Conservation (phyloP, 2,797 vertebrate species). For the Pantherophis vulpinus region DNA sequence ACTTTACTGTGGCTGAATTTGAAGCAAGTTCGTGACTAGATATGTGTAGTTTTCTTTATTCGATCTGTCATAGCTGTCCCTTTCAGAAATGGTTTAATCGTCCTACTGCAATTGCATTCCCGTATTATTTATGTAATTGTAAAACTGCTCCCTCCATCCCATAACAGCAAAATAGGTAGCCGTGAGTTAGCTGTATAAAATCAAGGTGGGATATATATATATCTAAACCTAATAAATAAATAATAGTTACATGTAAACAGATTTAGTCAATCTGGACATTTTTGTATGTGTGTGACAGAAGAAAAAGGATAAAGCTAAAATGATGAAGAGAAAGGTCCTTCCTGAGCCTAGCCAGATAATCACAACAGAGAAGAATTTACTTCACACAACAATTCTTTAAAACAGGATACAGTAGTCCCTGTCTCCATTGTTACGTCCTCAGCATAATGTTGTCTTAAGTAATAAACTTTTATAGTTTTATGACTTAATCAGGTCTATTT, state of each 20-base stretch:
- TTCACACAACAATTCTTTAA: neutral
- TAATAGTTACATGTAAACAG: neutral
- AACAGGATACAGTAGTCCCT: neutral
- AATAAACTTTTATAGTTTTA: slow-evolving; percentile 45
- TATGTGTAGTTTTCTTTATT: neutral
- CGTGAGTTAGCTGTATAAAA: neutral
- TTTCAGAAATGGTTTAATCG: neutral
- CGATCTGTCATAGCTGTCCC: neutral
- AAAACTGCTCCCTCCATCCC: neutral
- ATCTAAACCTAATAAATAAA: neutral
- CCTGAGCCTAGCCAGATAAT: slow-evolving; percentile 4
- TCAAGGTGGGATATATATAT: neutral
- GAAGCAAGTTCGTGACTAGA: neutral
- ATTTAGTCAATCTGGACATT: neutral
- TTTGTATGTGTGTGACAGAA: neutral
- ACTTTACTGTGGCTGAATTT: neutral
- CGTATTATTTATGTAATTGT: neutral
- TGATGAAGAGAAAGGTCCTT: neutral
- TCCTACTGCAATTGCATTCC: neutral
- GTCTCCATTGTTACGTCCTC: neutral
- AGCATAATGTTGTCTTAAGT: neutral
- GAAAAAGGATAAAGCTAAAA: neutral
- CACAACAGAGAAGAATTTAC: neutral
- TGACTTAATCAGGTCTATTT: slow-evolving; percentile 56
- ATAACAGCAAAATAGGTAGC: neutral